Evolutionary conservation across 2,888 invertebrate genomes (phyloP), one percentile per base, ranked within the genome.

Genomic region (Ecliptopera silaceata): DNA sequence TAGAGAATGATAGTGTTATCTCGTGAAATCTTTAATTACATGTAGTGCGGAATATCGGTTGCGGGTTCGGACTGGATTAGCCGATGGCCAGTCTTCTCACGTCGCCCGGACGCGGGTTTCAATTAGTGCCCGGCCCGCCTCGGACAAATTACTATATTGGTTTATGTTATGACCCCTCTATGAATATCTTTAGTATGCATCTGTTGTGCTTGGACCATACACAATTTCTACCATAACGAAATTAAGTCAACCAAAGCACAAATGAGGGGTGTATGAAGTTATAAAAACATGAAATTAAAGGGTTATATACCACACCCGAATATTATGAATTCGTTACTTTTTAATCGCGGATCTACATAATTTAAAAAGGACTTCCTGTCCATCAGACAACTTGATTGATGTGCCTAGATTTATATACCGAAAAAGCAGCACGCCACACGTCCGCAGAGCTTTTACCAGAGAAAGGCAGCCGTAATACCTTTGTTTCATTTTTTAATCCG

Each of bases 301-400:
- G 82, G 80, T 79, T 74, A 75, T 77, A 75, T 74, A 72, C 70
- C 73, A 79, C 78, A 76, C 77, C 77, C 76, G 75, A 77, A 79
- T 80, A 74, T 80, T 78, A 82, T 84, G 80, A 84, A 86, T 86
- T 82, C 82, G 83, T 82, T 87, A 86, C 79, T 82, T 86, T 83
- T 85, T 89, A 90, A 88, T 87, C 88, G 81, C 75, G 84, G 86
- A 90, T 89, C 85, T 88, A 84, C 89, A 88, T 89, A 87, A 84
- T 86, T 86, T 88, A 79, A 78, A 75, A 82, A 83, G 81, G 80
- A 84, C 84, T 87, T 87, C 82, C 88, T 82, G 85, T 84, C 85
- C 84, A 83, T 86, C 88, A 82, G 88, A 84, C 89, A 83, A 85
- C 80, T 85, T 91, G 90, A 91, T 90, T 88, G 90, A 91, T 91